Evolutionary conservation across 2,797 vertebrate species (phyloP).

Genomic region (Perodicticus potto): DNA sequence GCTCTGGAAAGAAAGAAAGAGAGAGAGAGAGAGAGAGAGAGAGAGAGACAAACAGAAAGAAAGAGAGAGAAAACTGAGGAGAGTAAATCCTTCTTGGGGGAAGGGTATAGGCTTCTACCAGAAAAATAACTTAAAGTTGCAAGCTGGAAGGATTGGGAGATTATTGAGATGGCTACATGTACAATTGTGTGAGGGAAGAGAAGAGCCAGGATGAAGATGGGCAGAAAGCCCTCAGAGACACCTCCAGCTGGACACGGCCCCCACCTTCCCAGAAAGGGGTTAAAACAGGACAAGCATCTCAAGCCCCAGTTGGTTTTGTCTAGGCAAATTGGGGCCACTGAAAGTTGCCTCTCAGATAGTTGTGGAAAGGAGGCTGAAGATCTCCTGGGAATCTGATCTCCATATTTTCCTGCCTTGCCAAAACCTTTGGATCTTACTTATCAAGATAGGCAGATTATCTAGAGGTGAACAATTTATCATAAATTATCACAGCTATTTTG

Average conservation of each 20-base stretch:
- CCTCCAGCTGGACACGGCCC: background rate
- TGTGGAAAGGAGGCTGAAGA: background rate
- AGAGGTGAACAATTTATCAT: background rate
- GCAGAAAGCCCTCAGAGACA: background rate
- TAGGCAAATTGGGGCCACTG: background rate
- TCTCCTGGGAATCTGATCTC: background rate
- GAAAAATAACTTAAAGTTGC: constrained; percentile 2
- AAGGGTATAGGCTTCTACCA: background rate
- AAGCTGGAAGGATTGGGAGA: background rate
- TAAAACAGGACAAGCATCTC: background rate
- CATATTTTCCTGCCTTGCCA: background rate
- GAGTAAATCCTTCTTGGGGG: background rate
- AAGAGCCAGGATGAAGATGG: background rate
- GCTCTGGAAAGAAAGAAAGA: background rate
- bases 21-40: no score
- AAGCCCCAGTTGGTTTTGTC: background rate
- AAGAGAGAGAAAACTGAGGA: background rate
- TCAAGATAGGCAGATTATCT: background rate
- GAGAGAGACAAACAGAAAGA: no score
- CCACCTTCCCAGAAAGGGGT: background rate
- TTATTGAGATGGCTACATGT: background rate
- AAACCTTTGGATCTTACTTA: background rate
- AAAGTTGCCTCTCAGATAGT: background rate
- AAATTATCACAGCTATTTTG: background rate
- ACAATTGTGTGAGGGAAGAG: background rate